Conservation (phyloP, 2,888 invertebrate species). For the Venusia cambrica region DNA sequence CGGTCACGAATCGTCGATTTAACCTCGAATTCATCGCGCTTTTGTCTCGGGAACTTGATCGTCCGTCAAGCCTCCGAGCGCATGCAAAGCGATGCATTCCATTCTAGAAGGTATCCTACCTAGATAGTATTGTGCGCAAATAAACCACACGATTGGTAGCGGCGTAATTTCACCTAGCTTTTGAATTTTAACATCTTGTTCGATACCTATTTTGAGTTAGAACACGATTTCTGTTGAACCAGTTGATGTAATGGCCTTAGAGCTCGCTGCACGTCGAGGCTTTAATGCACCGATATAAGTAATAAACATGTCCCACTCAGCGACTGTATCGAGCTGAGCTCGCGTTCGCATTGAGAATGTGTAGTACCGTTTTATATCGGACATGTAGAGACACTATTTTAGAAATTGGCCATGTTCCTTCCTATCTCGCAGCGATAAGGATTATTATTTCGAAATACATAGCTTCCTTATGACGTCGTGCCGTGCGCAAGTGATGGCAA, state of each 20-base stretch:
- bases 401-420: conserved; percentile 7
- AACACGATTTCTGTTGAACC: conserved; percentile 39
- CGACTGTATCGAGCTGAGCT: conserved; percentile 23
- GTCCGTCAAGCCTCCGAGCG: conserved; percentile 57
- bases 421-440: not conserved
- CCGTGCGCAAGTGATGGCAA: too few relatives aligned
- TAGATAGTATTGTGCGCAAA: conserved; percentile 34
- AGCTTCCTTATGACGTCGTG: too few relatives aligned
- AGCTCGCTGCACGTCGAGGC: conserved; percentile 33
- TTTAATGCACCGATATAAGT: conserved; percentile 36
- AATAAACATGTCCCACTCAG: conserved; percentile 32
- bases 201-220: conserved; percentile 33
- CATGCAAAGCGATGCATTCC: conserved; percentile 40
- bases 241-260: conserved; percentile 41
- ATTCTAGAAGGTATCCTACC: too few relatives aligned
- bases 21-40: conserved; percentile 67
- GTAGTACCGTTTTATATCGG: conserved; percentile 15
- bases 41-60: conserved; percentile 62
- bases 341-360: conserved; percentile 19
- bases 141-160: conserved; percentile 11
- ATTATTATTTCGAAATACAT: conserved; percentile 4
- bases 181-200: conserved; percentile 21
- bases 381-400: conserved; percentile 15
- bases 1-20: conserved; percentile 75
- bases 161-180: conserved; percentile 23